Evolutionary conservation across 2,888 invertebrate species (phyloP).

Genomic region (Cyclophora punctaria): DNA sequence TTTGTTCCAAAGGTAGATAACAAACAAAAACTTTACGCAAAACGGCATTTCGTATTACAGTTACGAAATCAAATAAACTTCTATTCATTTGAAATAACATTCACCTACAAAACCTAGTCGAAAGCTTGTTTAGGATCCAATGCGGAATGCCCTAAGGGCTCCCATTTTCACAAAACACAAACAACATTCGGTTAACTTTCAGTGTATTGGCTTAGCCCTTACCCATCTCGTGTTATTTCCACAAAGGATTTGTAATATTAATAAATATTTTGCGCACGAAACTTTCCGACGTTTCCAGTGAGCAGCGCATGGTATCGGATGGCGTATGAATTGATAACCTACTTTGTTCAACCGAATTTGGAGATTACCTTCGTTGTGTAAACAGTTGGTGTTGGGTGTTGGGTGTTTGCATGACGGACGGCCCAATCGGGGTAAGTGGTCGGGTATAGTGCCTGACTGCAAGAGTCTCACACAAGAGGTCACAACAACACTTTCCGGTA

Average conservation of each 20-base stretch:
- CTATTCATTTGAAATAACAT: too few species aligned
- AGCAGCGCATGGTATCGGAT: slow-evolving; percentile 4
- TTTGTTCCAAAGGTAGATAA: too few species aligned
- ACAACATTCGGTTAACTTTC: slow-evolving; percentile 4
- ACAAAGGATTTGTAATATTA: too few species aligned
- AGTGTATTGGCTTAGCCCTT: slow-evolving; percentile 1
- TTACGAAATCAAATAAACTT: too few species aligned
- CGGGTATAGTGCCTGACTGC: slow-evolving; percentile 25
- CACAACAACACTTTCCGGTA: slow-evolving; percentile 13
- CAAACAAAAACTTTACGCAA: too few species aligned
- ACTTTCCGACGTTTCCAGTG: neutral
- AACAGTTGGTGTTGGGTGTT: slow-evolving; percentile 26
- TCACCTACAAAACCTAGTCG: neutral
- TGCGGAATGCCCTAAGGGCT: slow-evolving; percentile 3
- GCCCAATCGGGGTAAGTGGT: slow-evolving; percentile 38
- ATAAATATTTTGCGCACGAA: neutral
- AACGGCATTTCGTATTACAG: too few species aligned
- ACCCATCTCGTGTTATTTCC: neutral
- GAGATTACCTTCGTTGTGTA: slow-evolving; percentile 22
- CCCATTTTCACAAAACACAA: slow-evolving; percentile 2
- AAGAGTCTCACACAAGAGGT: slow-evolving; percentile 18
- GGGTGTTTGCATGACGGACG: slow-evolving; percentile 3
- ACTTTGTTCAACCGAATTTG: slow-evolving; percentile 21
- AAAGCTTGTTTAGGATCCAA: slow-evolving; percentile 3
- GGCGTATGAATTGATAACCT: slow-evolving; percentile 27